Base-by-base conservation (phyloP, 2,113 vertebrate species). In the Mystacornis crossleyi region DNA sequence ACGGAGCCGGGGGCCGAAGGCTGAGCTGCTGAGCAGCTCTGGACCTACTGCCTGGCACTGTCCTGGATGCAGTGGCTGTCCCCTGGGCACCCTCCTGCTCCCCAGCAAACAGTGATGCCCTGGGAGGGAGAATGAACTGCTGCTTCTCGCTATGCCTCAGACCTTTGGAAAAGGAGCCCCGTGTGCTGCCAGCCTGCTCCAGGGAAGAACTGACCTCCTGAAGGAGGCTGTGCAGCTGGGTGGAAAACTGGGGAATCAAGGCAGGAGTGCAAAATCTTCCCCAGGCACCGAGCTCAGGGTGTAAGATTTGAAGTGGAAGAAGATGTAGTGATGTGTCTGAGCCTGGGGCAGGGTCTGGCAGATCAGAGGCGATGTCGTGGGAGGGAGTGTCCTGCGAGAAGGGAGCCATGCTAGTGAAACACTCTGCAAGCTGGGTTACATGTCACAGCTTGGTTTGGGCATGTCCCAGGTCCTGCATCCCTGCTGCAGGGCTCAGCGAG, bases 261-360 rank as follows among this genome's bases (percentile, higher is more conserved):
- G 24, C 31, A 36, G 43, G 45, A 55, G 12, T 14, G 4, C 1
- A 15, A 90, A 67, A 31, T 42, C 40, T 62, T 93, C 53, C 43
- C 12, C 0, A 0, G 50, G 25, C 3, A 2, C 26, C 2, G 4
- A 72, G 84, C 66, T 91, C 5, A 0, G 13, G 14, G 4, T 65
- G 62, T 24, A 51, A 78, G 70, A 38, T 19, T 18, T 33, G 65
- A 66, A 62, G 71, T 20, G 47, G 58, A 91, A 89, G 28, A 53
- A 91, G 81, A 58, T 45, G 79, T 6, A 3, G 38, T 42, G 58
- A 70, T 23, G 19, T 53, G 34, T 36, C 34, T 25, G 58, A 83
- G 71, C n/a, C 57, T 34, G 21, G 60, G 42, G 51, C 77, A 79
- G 72, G 80, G 61, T 70, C 82, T 88, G 67, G 48, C 61, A 61